Evolutionary conservation across 1,140 invertebrate species (phyloP).

Genomic region (Lordiphosa clarofinis): DNA sequence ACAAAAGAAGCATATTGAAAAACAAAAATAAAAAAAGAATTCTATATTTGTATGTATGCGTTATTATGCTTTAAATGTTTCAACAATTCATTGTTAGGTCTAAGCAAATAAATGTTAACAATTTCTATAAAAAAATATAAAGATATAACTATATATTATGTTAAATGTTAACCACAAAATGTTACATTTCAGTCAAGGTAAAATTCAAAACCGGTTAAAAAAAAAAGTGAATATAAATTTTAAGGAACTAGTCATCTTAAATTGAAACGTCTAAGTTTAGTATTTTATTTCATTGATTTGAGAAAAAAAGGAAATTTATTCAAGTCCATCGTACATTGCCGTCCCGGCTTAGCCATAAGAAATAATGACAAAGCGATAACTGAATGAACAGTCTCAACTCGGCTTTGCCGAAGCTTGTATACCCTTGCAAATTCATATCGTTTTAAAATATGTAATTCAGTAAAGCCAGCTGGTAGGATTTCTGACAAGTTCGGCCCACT

Average conservation of each 20-base stretch:
- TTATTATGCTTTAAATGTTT: slow-evolving; percentile 34
- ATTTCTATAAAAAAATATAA: slow-evolving; percentile 41
- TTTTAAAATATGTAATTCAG: too few species aligned
- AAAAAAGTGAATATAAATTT: not conserved
- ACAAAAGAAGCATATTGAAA: slow-evolving; percentile 26
- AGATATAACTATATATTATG: slow-evolving; percentile 16
- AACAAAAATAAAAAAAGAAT: slow-evolving; percentile 35
- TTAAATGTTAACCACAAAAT: slow-evolving; percentile 25
- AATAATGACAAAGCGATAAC: slow-evolving; percentile 9
- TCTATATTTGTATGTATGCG: slow-evolving; percentile 23
- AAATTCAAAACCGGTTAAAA: not conserved
- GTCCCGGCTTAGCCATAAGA: slow-evolving; percentile 39
- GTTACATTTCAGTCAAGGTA: slow-evolving; percentile 1
- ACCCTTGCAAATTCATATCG: too few species aligned
- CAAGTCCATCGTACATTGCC: slow-evolving; percentile 47
- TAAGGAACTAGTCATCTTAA: slow-evolving; percentile 13
- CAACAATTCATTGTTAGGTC: slow-evolving; percentile 45
- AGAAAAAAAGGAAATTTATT: slow-evolving; percentile 14
- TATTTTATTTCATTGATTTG: slow-evolving; percentile 1
- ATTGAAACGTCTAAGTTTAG: not conserved
- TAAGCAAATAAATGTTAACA: slow-evolving; percentile 57
- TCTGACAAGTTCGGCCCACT: too few species aligned
- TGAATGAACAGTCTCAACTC: not conserved
- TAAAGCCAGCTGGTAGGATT: too few species aligned
- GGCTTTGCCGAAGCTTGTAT: too few species aligned